Conservation (phyloP, 2,113 vertebrate species). For the Carlito syrichta region DNA sequence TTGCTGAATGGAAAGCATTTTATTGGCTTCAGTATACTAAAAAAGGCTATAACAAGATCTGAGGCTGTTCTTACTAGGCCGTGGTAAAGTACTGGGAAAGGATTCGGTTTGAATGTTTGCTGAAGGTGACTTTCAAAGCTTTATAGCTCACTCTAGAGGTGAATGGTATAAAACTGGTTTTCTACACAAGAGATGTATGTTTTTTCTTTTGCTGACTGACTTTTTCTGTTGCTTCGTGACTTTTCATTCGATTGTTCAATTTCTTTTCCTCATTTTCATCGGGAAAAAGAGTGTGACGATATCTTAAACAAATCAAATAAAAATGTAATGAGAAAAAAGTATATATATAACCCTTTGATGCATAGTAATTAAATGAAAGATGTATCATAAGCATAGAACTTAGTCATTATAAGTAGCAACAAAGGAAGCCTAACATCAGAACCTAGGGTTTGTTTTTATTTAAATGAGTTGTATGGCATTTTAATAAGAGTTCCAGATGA, state of each 20-base stretch:
- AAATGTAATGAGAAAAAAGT: neutral
- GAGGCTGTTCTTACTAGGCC: neutral
- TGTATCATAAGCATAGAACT: neutral
- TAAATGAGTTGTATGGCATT: neutral
- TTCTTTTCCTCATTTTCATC: conserved; percentile 17
- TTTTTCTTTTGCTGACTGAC: neutral
- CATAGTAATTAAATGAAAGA: neutral
- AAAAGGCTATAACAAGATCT: neutral
- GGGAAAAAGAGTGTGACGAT: neutral
- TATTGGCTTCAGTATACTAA: conserved; percentile 12
- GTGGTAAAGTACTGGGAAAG: neutral
- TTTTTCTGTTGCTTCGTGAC: neutral
- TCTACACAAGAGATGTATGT: neutral
- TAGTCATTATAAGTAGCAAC: neutral
- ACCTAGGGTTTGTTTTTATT: neutral
- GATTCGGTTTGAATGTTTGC: neutral
- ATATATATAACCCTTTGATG: neutral
- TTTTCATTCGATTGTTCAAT: neutral
- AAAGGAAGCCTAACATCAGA: conserved; percentile 4
- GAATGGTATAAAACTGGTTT: neutral
- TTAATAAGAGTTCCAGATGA: conserved; percentile 50
- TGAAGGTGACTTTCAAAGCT: neutral
- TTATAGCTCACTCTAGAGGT: neutral
- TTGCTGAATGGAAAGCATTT: conserved; percentile 38
- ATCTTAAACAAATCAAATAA: neutral